These are phyloP conservation scores for Ctena decussata DNA, from an alignment of 2,888 invertebrate genomes.

Conservation along the genomic window DNA sequence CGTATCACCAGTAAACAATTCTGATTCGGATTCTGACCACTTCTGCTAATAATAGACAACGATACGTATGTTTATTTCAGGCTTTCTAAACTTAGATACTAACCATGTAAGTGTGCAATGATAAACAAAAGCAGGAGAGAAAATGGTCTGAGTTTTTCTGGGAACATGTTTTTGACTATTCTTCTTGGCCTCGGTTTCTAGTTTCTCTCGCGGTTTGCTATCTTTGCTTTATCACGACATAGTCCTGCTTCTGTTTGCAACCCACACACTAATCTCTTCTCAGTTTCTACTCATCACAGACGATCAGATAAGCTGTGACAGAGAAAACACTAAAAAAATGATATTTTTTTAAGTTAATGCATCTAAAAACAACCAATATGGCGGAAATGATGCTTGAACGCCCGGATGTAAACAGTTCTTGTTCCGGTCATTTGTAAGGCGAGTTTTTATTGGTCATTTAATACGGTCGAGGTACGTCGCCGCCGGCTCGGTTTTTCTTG, in stretches of 20 bases:
- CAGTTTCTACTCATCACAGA: too few species aligned
- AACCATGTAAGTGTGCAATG: conserved; percentile 13
- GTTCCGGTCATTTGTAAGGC: conserved; percentile 9
- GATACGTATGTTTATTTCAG: too few species aligned
- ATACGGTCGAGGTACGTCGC: too few species aligned
- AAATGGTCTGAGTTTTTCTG: not conserved
- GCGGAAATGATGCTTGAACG: conserved; percentile 52
- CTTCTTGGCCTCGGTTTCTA: not conserved
- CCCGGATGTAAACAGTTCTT: conserved; percentile 60
- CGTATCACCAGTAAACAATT: too few species aligned
- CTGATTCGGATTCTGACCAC: too few species aligned
- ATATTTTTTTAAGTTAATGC: not conserved
- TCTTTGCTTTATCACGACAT: too few species aligned
- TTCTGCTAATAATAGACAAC: too few species aligned
- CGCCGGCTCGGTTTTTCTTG: too few species aligned
- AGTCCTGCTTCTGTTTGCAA: too few species aligned
- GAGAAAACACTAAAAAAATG: not conserved
- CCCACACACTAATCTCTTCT: too few species aligned
- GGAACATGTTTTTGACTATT: not conserved
- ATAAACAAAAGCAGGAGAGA: not conserved
- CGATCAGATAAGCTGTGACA: too few species aligned
- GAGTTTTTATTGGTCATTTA: not conserved
- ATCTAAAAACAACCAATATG: conserved; percentile 66
- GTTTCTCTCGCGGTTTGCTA: not conserved
- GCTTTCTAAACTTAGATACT: too few species aligned